Evolutionary conservation across 2,888 invertebrate species (phyloP), one percentile per base, ranked within the genome.

Genomic region (Acrocera orbiculus): DNA sequence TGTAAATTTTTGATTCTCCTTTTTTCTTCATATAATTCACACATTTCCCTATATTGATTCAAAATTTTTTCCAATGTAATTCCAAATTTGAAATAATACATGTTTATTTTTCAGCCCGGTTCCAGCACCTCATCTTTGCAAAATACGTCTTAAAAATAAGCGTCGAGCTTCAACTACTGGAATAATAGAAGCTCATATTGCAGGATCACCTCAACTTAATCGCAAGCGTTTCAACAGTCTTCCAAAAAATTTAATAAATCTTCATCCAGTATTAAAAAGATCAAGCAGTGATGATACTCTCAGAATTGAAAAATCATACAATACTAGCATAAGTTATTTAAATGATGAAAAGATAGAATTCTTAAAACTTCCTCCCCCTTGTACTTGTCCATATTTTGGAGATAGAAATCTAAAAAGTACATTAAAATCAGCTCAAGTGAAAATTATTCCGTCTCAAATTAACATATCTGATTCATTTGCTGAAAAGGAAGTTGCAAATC

Each of bases 301-400:
- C 3, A n/a, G n/a, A 17, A 37, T 29, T 15, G 11, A 16, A 28
- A 37, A 27, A 22, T 10, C 27, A 13, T n/a, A 25, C 10, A 25
- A 24, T 14, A 16, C 13, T 9, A 28, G 13, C 16, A 25, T 22
- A 8, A 15, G 15, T 16, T 10, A 13, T 1, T 22, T 27, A 16
- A 48, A 30, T 33, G 63, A 17, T 14, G 23, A 64, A 37, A 61
- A 63, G 40, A 44, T 45, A 25, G 57, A 52, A 26, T 54, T 59
- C 17, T 53, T 72, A 16, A 63, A 70, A 7, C 51, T 81, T 24
- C 79, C 80, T 4, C 76, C 79, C 1, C 78, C 80, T 0, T 82
- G 81, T 52, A 79, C 80, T 0, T 81, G 82, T 48, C 80, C 81
- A 0, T 82, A 82, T 47, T 81, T 83, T 48, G 80, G 82, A 1